Evolutionary conservation across 2,113 vertebrate genomes (phyloP), one percentile per base, ranked within the genome.

Genomic region (Cinclus cinclus): DNA sequence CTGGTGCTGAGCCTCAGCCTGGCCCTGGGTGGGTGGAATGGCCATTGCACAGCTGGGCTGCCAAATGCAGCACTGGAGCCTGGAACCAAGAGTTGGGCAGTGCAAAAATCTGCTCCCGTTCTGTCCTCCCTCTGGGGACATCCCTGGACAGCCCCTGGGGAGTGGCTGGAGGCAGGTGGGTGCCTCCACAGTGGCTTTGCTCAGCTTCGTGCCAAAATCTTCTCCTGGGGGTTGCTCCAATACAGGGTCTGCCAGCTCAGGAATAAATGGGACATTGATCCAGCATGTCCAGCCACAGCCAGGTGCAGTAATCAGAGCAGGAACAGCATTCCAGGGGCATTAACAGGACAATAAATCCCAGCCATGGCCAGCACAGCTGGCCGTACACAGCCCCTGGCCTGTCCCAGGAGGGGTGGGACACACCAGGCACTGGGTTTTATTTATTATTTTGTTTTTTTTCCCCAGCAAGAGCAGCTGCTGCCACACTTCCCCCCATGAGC

Each of bases 1-100:
- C 10, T 17, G 1, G 6, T 1, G 6, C 0, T 13, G 71, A 64
- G 30, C 22, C 22, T 27, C 30, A 2, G 11, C 65, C 23, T 9
- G 8, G 74, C 56, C 16, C 30, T 2, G 10, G 15, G 8, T 3
- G 11, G 15, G 33, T 17, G 13, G 8, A 30, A 17, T 7, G 18
- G 56, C 53, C 3, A 0, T 2, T 8, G 24, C 3, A 2, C 10
- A 1, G 13, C 31, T 18, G 71, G 19, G 41, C 58, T 87, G n/a
- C 35, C 20, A 18, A 47, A 15, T 1, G 11, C 69, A 25, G 35
- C 37, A 0, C 50, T 15, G 6, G 28, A 89, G 28, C 28, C 25
- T 50, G 77, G 60, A 70, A 5, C 21, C 3, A 0, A 7, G 52
- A 74, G 46, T 49, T 82, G 87, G 87, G 74, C 46, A 69, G 14